These are phyloP conservation scores for Lagorchestes hirsutus DNA, from an alignment of 2,797 vertebrate genomes.

Conservation along the genomic window DNA sequence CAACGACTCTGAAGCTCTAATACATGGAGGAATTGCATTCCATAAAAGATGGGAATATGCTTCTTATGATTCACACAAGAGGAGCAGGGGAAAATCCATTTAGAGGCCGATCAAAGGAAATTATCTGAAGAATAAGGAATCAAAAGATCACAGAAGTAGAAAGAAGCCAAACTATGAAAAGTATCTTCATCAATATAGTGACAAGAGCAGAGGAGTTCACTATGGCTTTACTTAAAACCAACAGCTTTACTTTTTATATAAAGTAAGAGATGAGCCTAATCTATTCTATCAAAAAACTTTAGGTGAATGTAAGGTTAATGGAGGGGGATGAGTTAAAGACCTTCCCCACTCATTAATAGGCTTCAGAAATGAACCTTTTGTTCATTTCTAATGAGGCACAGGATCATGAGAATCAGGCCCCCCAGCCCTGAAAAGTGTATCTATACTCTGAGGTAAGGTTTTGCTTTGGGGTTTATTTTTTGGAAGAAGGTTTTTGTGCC, in stretches of 20 bases:
- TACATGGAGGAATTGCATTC: constrained; percentile 21
- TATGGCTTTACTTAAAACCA: constrained; percentile 53
- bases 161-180: constrained; percentile 33
- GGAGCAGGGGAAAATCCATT: constrained; percentile 39
- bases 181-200: constrained; percentile 18
- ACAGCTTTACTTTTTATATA: constrained; percentile 20
- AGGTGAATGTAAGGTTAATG: neutral
- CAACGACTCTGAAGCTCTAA: constrained; percentile 49
- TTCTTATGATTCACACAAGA: constrained; percentile 58
- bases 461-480: too few species aligned
- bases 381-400: too few species aligned
- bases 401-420: too few species aligned
- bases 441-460: too few species aligned
- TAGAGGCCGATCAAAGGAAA: constrained; percentile 72
- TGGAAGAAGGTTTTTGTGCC: too few species aligned
- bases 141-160: constrained; percentile 43
- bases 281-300: neutral
- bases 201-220: neutral
- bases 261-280: constrained; percentile 39
- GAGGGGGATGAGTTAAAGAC: too few species aligned
- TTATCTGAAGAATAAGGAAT: constrained; percentile 62
- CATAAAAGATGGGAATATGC: constrained; percentile 25
- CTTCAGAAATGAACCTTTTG: too few species aligned
- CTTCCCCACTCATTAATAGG: too few species aligned
- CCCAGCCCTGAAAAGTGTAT: too few species aligned